Conservation (phyloP, 2,113 vertebrate species). For the Silurus asotus region DNA sequence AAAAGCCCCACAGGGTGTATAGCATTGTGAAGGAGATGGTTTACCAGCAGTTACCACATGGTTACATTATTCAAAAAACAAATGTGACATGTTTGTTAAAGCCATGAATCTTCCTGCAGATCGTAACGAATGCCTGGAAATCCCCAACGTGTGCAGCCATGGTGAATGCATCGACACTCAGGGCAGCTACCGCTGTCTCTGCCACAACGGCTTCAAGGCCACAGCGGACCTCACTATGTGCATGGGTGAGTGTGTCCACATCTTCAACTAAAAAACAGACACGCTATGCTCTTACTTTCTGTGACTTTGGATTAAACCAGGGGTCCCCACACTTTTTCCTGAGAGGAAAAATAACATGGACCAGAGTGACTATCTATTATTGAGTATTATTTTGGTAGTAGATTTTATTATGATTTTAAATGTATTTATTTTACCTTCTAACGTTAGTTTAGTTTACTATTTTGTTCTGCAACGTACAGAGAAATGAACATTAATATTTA, state of each 20-base stretch:
- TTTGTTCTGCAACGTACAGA: too few species aligned
- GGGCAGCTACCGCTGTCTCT: conserved; percentile 87
- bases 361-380: too few species aligned
- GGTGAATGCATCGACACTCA: conserved; percentile 88
- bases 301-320: not conserved
- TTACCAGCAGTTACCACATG: not conserved
- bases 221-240: conserved; percentile 88
- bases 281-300: not conserved
- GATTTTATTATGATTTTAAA: too few species aligned
- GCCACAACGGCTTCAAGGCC: conserved; percentile 89
- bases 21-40: not conserved
- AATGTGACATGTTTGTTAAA: not conserved
- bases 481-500: too few species aligned
- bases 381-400: too few species aligned
- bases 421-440: too few species aligned
- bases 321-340: too few species aligned
- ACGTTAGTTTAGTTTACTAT: too few species aligned
- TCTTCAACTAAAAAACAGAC: not conserved
- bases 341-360: too few species aligned
- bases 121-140: conserved; percentile 89
- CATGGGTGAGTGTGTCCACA: conserved; percentile 75
- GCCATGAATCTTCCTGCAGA: conserved; percentile 65
- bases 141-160: conserved; percentile 87
- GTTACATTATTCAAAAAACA: not conserved
- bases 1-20: not conserved